Evolutionary conservation across 2,797 vertebrate species (phyloP), one percentile per base, ranked within the genome.

Genomic region (Eremophila alpestris): DNA sequence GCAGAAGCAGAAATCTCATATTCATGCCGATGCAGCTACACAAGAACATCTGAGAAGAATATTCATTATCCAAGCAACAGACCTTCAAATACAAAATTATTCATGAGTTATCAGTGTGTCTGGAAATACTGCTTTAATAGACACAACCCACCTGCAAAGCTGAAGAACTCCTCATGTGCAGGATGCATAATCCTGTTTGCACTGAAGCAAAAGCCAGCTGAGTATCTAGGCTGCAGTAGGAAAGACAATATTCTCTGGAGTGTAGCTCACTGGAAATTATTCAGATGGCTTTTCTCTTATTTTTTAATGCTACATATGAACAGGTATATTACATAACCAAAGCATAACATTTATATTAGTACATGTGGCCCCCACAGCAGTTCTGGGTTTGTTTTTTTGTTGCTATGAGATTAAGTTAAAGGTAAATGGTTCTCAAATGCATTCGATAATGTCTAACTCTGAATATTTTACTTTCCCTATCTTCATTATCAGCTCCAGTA

Each of bases 91-190:
- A 86, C 43, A 76, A 55, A 91, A 73, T 82, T 87, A 75, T 88
- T 90, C 56, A 82, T 56, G 48, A 96, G 59, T 62, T 80, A 55
- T 73, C 29, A 65, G 24, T 16, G 26, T 83, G 63, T 69, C 80
- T 12, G 5, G 73, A 88, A 91, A 86, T 27, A 41, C 8, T 60
- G 64, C 52, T 89, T 79, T 70, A 69, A 68, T 15, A 90, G 83
- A 76, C 34, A 46, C 38, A 94, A 87, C 70, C 67, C 48, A 95
- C 85, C 77, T 90, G 80, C 91, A 76, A 90, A 81, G 32, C 56
- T 83, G 77, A 69, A 83, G 77, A 62, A 68, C 51, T 91, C 58
- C 27, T 79, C 56, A 5, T 11, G 32, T 14, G 74, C 41, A 74
- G 43, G 69, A 71, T 52, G n/a, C 23, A 30, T 34, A 81, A 83